Evolutionary conservation across 2,888 invertebrate species (phyloP).

Genomic region (Chalcosyrphus nemorum): DNA sequence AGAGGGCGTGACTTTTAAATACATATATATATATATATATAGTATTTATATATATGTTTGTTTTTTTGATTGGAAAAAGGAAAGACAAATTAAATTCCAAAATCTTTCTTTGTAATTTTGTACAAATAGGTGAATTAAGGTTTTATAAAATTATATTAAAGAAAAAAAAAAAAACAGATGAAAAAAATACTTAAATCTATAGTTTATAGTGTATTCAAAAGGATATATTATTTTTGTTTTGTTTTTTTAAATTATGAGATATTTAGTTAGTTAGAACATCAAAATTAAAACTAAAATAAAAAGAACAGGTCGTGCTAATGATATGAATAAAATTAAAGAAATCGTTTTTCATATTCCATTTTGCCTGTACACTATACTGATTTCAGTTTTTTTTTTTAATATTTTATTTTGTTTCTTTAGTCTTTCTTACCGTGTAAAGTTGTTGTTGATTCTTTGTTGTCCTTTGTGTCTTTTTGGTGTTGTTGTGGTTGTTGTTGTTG

Average conservation of each 20-base stretch:
- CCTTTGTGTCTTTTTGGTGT: conserved; percentile 53
- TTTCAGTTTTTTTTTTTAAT: conserved; percentile 21
- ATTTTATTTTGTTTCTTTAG: conserved; percentile 46
- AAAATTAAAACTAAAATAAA: conserved; percentile 17
- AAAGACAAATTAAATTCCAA: conserved; percentile 55
- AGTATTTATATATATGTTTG: not conserved
- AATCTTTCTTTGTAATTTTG: conserved; percentile 64
- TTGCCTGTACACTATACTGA: conserved; percentile 23
- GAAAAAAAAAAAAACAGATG: conserved; percentile 37
- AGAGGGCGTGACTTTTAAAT: conserved; percentile 4
- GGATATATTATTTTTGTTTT: conserved; percentile 40
- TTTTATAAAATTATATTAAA: conserved; percentile 33
- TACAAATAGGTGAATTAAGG: conserved; percentile 63
- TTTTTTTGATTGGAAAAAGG: conserved; percentile 21
- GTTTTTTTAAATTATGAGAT: not conserved
- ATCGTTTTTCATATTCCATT: not conserved
- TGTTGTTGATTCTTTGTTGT: conserved; percentile 54
- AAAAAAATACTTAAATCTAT: conserved; percentile 31
- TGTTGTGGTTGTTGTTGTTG: no score
- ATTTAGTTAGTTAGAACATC: conserved; percentile 35
- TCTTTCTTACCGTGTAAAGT: conserved; percentile 69
- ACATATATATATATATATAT: no score
- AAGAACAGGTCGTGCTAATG: not conserved
- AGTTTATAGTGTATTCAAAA: conserved; percentile 41
- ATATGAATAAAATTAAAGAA: not conserved